Conservation (phyloP, 1,140 invertebrate genomes). For the Solen grandis region DNA sequence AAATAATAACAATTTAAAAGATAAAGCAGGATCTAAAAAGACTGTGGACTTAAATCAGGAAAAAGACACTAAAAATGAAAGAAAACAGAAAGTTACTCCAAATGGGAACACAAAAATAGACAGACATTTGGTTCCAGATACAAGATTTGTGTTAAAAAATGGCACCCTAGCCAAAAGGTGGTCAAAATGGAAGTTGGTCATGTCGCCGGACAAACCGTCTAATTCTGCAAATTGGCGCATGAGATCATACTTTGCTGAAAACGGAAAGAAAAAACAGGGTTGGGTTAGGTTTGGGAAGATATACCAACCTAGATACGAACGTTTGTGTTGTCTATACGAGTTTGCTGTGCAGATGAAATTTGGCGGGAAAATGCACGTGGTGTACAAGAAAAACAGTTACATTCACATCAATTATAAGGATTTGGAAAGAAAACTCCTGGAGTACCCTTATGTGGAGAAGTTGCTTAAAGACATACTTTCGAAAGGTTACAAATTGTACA, state of each 20-base stretch:
- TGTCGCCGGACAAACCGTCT: conserved; percentile 6
- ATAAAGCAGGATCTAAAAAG: background rate
- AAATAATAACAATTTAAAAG: background rate
- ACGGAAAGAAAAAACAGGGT: conserved; percentile 39
- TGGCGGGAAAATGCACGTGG: conserved; percentile 44
- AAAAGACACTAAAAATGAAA: background rate
- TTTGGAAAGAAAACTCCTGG: conserved; percentile 16
- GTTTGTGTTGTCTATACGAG: conserved; percentile 48
- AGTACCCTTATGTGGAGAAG: too few species aligned
- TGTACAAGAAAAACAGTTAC: conserved; percentile 44
- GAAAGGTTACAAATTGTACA: too few species aligned
- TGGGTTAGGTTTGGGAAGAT: conserved; percentile 31
- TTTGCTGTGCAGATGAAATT: conserved; percentile 48
- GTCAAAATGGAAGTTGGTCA: conserved; percentile 56
- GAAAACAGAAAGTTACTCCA: conserved; percentile 4
- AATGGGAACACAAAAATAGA: conserved; percentile 39
- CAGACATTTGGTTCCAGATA: conserved; percentile 55
- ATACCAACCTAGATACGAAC: conserved; percentile 32
- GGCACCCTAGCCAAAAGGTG: conserved; percentile 32
- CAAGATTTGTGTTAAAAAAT: conserved; percentile 56
- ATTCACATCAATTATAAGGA: background rate
- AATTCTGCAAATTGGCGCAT: background rate
- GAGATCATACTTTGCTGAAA: too few species aligned
- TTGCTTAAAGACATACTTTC: too few species aligned
- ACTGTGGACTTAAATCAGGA: too few species aligned